Evolutionary conservation across 2,888 invertebrate species (phyloP).

Genomic region (Metallyticus violacea): DNA sequence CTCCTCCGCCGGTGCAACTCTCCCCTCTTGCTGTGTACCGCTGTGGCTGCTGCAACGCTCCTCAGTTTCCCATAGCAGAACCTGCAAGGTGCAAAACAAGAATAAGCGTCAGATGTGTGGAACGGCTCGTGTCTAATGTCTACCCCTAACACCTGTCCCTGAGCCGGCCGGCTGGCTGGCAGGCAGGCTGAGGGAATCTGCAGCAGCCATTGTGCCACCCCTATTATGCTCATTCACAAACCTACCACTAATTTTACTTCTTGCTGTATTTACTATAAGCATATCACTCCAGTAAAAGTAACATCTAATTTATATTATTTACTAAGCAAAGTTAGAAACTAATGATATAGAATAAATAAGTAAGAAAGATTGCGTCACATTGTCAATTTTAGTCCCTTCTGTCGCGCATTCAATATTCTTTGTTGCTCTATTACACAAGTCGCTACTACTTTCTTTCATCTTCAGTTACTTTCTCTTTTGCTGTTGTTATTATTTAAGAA

Average conservation of each 20-base stretch:
- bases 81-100: constrained; percentile 34
- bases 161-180: neutral
- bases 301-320: no score
- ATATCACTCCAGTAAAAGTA: no score
- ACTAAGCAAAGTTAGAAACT: no score
- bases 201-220: neutral
- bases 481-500: no score
- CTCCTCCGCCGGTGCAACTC: constrained; percentile 31
- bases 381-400: no score
- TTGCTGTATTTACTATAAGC: neutral
- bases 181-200: neutral
- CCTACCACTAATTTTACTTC: neutral
- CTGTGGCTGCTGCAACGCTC: constrained; percentile 7
- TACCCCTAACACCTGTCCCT: constrained; percentile 8
- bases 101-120: constrained; percentile 19
- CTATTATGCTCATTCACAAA: neutral
- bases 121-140: neutral
- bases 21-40: constrained; percentile 19
- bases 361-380: no score
- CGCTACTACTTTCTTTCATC: no score
- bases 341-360: no score
- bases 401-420: no score
- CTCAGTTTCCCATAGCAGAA: constrained; percentile 30
- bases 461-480: no score
- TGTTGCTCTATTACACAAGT: no score